These are phyloP conservation scores for Nestor notabilis DNA, from an alignment of 2,113 vertebrate species.

Conservation along the genomic window DNA sequence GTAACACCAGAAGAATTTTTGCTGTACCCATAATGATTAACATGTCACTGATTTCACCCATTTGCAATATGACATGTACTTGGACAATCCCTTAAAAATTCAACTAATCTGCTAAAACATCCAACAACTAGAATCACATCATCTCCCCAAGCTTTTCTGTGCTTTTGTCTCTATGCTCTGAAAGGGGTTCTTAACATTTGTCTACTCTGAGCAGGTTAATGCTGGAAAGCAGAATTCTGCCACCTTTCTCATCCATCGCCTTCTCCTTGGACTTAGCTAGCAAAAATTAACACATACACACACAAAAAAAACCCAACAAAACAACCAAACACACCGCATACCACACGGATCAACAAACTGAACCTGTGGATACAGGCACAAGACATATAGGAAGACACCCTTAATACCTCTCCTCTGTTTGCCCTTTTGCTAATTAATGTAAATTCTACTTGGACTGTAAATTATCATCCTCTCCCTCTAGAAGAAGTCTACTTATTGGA, in stretches of 20 bases:
- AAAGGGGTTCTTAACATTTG: neutral
- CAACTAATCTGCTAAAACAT: neutral
- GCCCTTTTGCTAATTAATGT: neutral
- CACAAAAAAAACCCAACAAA: fast-evolving
- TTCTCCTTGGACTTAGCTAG: neutral
- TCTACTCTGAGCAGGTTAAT: neutral
- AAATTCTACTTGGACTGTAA: neutral
- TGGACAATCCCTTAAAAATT: neutral
- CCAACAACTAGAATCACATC: neutral
- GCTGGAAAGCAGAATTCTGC: neutral
- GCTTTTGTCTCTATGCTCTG: neutral
- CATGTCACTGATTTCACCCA: neutral
- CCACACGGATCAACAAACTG: neutral
- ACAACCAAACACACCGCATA: neutral
- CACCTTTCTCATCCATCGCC: neutral
- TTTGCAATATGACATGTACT: neutral
- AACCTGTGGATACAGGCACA: neutral
- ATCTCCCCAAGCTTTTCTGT: neutral
- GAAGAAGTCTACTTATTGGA: neutral
- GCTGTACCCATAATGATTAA: neutral
- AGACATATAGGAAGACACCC: neutral
- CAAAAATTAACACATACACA: neutral
- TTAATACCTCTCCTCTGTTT: neutral
- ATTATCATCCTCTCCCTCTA: neutral
- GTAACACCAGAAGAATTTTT: neutral